Percentiles rank a stretch among this genome's conserved stretches.
Evolutionary conservation across 1,140 invertebrate species (phyloP).

Genomic region (Drosophila cardini): DNA sequence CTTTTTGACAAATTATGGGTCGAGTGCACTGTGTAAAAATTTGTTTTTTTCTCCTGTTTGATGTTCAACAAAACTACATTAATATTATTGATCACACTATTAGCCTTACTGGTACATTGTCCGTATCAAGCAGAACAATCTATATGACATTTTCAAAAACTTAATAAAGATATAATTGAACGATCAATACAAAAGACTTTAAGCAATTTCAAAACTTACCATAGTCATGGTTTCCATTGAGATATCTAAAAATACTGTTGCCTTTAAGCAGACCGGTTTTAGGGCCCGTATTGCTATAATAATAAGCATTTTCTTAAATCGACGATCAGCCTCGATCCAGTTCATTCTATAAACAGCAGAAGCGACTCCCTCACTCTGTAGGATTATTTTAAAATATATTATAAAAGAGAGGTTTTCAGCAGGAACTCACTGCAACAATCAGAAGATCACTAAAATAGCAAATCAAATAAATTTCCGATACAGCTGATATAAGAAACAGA

Average conservation of each 20-base stretch:
- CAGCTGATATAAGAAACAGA: conserved; percentile 39
- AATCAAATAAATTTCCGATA: conserved; percentile 53
- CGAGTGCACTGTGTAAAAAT: too few relatives aligned
- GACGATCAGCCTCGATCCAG: conserved; percentile 33
- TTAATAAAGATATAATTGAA: not conserved
- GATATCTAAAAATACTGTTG: conserved; percentile 47
- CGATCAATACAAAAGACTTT: not conserved
- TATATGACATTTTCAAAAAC: conserved; percentile 46
- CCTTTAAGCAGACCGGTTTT: conserved; percentile 46
- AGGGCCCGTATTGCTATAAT: conserved; percentile 43
- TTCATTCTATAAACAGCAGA: conserved; percentile 50
- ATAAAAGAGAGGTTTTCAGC: not conserved
- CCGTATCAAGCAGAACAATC: conserved; percentile 39
- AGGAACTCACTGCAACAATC: conserved; percentile 45
- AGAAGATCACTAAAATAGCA: conserved; percentile 53
- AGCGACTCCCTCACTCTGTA: conserved; percentile 42
- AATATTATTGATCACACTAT: not conserved
- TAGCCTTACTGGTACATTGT: conserved; percentile 42
- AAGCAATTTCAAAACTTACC: conserved; percentile 9
- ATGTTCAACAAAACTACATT: not conserved
- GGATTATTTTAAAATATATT: not conserved
- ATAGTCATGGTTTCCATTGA: conserved; percentile 59
- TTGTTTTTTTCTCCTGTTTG: too few relatives aligned
- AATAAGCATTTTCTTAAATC: conserved; percentile 53
- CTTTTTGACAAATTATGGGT: too few relatives aligned